These are phyloP conservation scores for Siderastrea siderea DNA, from an alignment of 92 coral and sea anemone species.

Conservation along the genomic window DNA sequence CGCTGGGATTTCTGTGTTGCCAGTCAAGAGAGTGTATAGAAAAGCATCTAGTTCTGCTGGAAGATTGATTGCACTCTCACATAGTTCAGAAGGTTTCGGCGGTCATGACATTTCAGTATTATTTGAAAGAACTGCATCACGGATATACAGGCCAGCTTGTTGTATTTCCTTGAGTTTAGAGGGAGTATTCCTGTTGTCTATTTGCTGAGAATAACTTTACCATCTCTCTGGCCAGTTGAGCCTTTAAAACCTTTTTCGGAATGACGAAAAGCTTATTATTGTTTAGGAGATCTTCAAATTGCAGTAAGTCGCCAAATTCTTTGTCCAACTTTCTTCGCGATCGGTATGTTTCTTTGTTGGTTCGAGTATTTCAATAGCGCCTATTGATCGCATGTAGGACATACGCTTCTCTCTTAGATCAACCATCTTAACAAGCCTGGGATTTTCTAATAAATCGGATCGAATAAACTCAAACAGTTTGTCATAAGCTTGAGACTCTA, in stretches of 20 bases:
- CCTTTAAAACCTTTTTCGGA: not conserved
- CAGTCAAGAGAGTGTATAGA: slow-evolving; percentile 45
- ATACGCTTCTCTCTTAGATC: slow-evolving; percentile 19
- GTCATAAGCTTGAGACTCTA: slow-evolving; percentile 21
- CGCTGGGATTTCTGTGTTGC: slow-evolving; percentile 30
- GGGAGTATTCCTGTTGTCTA: slow-evolving; percentile 16
- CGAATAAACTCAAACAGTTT: slow-evolving; percentile 23
- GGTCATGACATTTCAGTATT: slow-evolving; percentile 40
- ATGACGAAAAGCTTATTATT: slow-evolving; percentile 23
- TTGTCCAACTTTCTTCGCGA: not conserved
- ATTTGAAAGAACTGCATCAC: slow-evolving; percentile 43
- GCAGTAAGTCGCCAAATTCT: not conserved
- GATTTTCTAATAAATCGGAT: slow-evolving; percentile 46
- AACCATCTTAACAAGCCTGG: slow-evolving; percentile 26
- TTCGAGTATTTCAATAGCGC: slow-evolving; percentile 33
- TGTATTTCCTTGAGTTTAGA: slow-evolving; percentile 31
- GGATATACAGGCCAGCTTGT: slow-evolving; percentile 16
- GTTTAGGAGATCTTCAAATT: slow-evolving; percentile 27
- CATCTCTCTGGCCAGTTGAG: no score
- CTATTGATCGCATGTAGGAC: slow-evolving; percentile 29
- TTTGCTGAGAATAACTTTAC: slow-evolving; percentile 26
- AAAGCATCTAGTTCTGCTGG: slow-evolving; percentile 40
- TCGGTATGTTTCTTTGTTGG: slow-evolving; percentile 15
- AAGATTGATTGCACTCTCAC: slow-evolving; percentile 39
- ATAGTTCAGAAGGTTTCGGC: slow-evolving; percentile 28